Base-by-base conservation (phyloP, 2,113 vertebrate genomes). In the Stegastes partitus region DNA sequence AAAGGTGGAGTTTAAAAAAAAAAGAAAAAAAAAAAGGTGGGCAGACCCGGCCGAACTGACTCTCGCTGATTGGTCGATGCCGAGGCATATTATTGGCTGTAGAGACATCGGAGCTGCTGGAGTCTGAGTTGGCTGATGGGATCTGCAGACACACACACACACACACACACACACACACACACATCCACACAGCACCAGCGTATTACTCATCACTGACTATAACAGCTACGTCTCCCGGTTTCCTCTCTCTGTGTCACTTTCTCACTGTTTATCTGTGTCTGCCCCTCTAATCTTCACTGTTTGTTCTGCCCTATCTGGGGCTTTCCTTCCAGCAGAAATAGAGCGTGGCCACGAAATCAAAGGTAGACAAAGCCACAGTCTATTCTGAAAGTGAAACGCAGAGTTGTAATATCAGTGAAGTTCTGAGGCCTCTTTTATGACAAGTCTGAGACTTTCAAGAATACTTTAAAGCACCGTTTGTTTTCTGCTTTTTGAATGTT, bases 71-170 rank as follows among this genome's bases (percentile, higher is more conserved):
- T 82, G 78, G 85, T 28, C 15, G 16, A 0, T 2, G 0, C 11
- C 42, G 3, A 26, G 10, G 11, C 25, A 11, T 19, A 0, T 59
- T 14, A 74, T 80, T 88, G 86, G 83, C n/a, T 75, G 72, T 26
- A 3, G 19, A 23, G 64, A 82, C 77, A 77, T 68, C 1, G n/a
- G 66, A 79, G 82, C 72, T 66, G 66, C 74, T 76, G 83, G 45
- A 82, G 4, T 82, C 64, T 64, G 47, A 77, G 81, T 15, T 55
- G 56, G 67, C 6, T 89, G 77, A 88, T 79, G 86, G 77, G 82
- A 84, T 80, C 71, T 72, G 59, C 84, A 91, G 77, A 80, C 19
- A 47, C 21, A 53, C 61, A n/a, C n/a, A n/a, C n/a, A n/a, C n/a
- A 23, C 66, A 58, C 62, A 73, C 16, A 56, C 42, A 78, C 39